Evolutionary conservation across 2,113 vertebrate genomes (phyloP), one percentile per base, ranked within the genome.

Genomic region (Setophaga kirtlandii): DNA sequence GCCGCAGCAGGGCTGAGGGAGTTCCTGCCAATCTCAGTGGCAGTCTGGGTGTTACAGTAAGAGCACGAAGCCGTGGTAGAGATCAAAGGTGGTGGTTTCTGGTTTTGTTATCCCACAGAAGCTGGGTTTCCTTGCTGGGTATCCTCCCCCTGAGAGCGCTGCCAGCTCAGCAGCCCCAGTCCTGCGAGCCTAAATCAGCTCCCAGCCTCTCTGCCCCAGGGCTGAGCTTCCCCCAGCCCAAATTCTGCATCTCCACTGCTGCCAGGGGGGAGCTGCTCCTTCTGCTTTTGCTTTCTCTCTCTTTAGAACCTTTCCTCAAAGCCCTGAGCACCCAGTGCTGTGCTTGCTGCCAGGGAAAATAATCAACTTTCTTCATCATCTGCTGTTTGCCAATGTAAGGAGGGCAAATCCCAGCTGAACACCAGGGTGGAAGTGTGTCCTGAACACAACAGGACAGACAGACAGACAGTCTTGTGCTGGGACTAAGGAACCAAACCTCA

Each of bases 21-120:
- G 89, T 56, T 95, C 89, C 84, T 93, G 93, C 77, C 89, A 50
- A 64, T 83, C 87, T 84, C 87, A 23, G 58, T 19, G 42, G 65
- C 67, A 23, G n/a, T 42, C 89, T 77, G 89, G 10, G 9, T 59
- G 42, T 90, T 92, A 89, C 96, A 80, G 89, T 64, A 90, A 92
- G 21, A 77, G 78, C 86, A 68, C 15, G 1, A 10, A 24, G 31
- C 58, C 16, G 44, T 56, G 46, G 9, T 15, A 2, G 7, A 88
- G n/a, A 56, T 65, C 76, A 80, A 79, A 83, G 67, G 3, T 1
- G 53, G 83, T 58, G 94, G 93, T 89, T 96, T 68, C 71, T 75
- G 44, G 27, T 17, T 78, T 80, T 79, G 76, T 21, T 25, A 73
- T 87, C 89, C 96, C 86, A 88, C 96, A 88, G 53, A 90, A 68